Evolutionary conservation across 2,797 vertebrate species (phyloP), one percentile per base, ranked within the genome.

Genomic region (Lepus oiostolus): DNA sequence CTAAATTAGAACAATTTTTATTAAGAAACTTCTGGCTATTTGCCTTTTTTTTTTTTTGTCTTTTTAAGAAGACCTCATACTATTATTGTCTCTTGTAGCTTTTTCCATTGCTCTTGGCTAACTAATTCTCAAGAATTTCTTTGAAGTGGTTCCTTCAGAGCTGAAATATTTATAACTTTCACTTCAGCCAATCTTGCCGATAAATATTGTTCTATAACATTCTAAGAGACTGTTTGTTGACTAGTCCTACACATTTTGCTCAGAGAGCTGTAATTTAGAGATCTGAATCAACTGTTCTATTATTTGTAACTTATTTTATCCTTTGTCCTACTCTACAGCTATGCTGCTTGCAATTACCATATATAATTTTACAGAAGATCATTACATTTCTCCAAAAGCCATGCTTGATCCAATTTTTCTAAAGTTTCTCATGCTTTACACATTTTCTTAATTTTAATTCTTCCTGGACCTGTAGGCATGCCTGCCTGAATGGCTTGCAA

Each of bases 121-220:
- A 47, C 0, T 52, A 30, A 72, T 1, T 88, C 28, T 89, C 28
- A 81, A 91, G 91, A 22, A 14, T 2, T 47, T 81, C 21, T 84
- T 92, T 47, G 26, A 85, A 94, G 86, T 82, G 10, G 14, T 32
- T 68, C 47, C 79, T 80, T 92, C 21, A 90, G 17, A 88, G 19
- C 68, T 90, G 4, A 93, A 93, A 35, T 67, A 54, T 52, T 9
- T 50, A 2, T 50, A 50, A 30, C 5, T 80, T n/a, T 90, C 10
- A 5, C 30, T 67, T 89, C 28, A 52, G 13, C 71, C 38, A 70
- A 90, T 52, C 7, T 85, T 77, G 32, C 32, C 28, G 63, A 60
- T 82, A 82, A 91, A 16, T 7, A 83, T 79, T 84, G 21, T 63
- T 58, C 26, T 14, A 30, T 47, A 74, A 81, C 7, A 80, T 72